A percentile compares a stretch with the other conserved stretches of the same genome.
Conservation (phyloP, 2,888 invertebrate genomes). For the Koerneria pararmatus region DNA sequence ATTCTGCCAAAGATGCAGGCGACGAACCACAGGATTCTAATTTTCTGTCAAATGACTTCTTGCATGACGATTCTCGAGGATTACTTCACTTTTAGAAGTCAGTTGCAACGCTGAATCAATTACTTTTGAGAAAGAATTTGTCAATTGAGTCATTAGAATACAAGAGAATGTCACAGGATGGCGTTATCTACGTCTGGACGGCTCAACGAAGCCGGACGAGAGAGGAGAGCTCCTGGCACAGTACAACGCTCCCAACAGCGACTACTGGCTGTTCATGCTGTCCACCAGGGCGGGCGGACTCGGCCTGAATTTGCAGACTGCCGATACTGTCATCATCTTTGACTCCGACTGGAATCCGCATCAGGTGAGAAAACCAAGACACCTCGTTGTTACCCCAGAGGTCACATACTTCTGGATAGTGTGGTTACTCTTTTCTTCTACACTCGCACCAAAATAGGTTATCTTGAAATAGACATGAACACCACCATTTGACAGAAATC, state of each 20-base stretch:
- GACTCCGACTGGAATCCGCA: slow-evolving; percentile 99
- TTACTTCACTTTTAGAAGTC: slow-evolving; percentile 80
- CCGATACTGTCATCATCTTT: slow-evolving; percentile 96
- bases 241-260: slow-evolving; percentile 82
- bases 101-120: not conserved
- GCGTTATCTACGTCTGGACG: slow-evolving; percentile 86
- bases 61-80: slow-evolving; percentile 98
- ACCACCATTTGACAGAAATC: too few species aligned
- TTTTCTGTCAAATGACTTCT: slow-evolving; percentile 99
- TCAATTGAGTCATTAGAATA: too few species aligned
- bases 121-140: too few species aligned
- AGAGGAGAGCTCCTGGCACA: slow-evolving; percentile 83
- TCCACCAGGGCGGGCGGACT: slow-evolving; percentile 75
- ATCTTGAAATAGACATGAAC: not conserved
- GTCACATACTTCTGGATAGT: too few species aligned
- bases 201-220: slow-evolving; percentile 95
- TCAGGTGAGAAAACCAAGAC: slow-evolving; percentile 78
- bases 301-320: slow-evolving; percentile 93
- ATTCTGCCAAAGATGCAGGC: slow-evolving; percentile 91
- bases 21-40: slow-evolving; percentile 83
- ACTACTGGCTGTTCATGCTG: slow-evolving; percentile 88
- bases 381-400: too few species aligned
- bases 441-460: not conserved
- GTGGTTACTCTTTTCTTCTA: not conserved
- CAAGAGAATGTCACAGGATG: slow-evolving; percentile 68